Conservation (phyloP, 2,113 vertebrate genomes). For the Prietella phreatophila region DNA sequence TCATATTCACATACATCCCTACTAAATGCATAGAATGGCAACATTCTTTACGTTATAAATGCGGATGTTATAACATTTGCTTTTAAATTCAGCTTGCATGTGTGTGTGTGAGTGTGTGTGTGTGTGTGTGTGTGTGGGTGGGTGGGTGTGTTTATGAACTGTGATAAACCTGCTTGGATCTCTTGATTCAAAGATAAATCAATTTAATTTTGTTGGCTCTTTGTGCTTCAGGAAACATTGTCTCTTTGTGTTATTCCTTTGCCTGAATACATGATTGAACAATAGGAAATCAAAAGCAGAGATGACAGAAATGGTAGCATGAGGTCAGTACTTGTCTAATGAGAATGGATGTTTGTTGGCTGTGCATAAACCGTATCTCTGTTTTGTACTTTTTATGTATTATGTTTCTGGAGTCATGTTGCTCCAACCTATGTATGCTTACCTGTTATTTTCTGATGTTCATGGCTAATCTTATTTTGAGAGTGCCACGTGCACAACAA, state of each 20-base stretch:
- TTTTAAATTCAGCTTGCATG: not conserved
- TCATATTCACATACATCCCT: not conserved
- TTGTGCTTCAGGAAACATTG: constrained; percentile 46
- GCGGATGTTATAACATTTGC: not conserved
- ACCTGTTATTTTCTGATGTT: constrained; percentile 6
- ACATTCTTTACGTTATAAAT: not conserved
- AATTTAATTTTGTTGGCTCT: constrained; percentile 50
- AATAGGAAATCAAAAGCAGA: constrained; percentile 57
- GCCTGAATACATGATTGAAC: constrained; percentile 52
- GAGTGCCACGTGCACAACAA: not conserved
- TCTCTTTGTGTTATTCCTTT: not conserved
- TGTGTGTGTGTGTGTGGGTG: constrained; percentile 1
- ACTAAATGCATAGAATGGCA: not conserved
- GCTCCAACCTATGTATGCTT: not conserved
- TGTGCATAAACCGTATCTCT: constrained; percentile 6
- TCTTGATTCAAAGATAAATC: constrained; percentile 60
- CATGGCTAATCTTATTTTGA: constrained; percentile 7
- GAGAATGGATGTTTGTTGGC: constrained; percentile 2
- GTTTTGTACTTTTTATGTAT: not conserved
- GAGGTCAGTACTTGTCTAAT: constrained; percentile 62
- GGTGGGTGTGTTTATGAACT: not conserved
- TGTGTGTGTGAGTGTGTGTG: not conserved
- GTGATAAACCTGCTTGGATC: constrained; percentile 42
- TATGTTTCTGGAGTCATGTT: constrained; percentile 13
- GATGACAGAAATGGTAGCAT: constrained; percentile 53